Conservation (phyloP, 2,888 invertebrate genomes). For the Alcis repandata region DNA sequence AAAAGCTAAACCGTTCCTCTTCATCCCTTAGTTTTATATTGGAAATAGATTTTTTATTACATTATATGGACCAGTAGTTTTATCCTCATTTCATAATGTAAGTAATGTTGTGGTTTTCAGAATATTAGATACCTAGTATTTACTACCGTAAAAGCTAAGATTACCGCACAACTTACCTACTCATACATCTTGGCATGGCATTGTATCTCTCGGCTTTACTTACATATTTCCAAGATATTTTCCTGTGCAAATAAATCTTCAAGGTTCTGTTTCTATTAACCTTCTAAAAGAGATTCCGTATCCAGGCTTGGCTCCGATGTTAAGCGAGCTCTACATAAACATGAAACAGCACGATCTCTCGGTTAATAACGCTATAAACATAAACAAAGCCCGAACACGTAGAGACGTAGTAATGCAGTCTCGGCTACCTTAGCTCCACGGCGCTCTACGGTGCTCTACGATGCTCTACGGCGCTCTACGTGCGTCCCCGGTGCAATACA, state of each 20-base stretch:
- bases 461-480: constrained; percentile 37
- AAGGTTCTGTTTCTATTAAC: constrained; percentile 16
- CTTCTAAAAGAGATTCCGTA: constrained; percentile 19
- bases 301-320: constrained; percentile 6
- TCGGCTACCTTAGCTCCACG: constrained; percentile 37
- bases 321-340: constrained; percentile 28
- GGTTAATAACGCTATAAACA: constrained; percentile 52
- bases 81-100: background rate
- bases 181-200: background rate
- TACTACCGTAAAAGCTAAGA: background rate
- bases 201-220: background rate
- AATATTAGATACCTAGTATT: no score
- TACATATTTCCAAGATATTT: background rate
- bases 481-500: constrained; percentile 29
- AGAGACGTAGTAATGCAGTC: constrained; percentile 54
- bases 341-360: constrained; percentile 40
- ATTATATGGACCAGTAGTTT: no score
- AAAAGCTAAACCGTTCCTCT: background rate
- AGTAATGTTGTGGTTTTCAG: background rate
- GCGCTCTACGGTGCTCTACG: constrained; percentile 14
- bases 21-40: no score
- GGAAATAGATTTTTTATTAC: no score
- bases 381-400: constrained; percentile 52
- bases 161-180: background rate
- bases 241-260: constrained; percentile 3